Conservation (phyloP, 2,888 invertebrate genomes). For the Lasioglossum figueresi region DNA sequence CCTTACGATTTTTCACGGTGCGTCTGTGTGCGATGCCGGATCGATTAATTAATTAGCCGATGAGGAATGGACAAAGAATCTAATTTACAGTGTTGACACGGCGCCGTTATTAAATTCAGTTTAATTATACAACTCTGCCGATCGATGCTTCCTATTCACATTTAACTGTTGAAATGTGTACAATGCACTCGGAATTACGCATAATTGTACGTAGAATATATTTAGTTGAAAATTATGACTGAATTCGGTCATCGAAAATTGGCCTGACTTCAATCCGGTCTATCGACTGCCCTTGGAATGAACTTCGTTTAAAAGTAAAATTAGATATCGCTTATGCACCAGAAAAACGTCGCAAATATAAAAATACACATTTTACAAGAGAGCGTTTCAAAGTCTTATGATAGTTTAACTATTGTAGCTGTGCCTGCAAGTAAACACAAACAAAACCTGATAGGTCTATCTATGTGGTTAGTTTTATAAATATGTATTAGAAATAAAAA, state of each 20-base stretch:
- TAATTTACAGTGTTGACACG: background rate
- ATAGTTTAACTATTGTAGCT: no score
- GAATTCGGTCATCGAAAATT: background rate
- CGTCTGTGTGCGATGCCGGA: background rate
- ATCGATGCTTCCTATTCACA: background rate
- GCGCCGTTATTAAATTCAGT: background rate
- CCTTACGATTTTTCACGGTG: background rate
- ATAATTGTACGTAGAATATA: background rate
- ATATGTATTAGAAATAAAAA: no score
- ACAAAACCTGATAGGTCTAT: no score
- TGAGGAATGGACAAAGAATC: background rate
- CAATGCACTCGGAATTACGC: background rate
- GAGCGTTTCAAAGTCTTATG: no score
- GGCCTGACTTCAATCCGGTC: background rate
- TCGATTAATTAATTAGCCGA: slow-evolving; percentile 13
- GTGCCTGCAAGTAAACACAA: no score
- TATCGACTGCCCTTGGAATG: background rate
- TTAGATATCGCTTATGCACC: background rate
- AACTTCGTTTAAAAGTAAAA: background rate
- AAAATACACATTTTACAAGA: no score
- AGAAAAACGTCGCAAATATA: no score
- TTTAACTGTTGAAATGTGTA: background rate
- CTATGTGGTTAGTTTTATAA: no score
- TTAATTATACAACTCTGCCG: background rate
- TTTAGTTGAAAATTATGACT: background rate